phyloP scores from a whole-genome alignment of 2,888 invertebrate genomes.

The Ctena decussata region DNA sequence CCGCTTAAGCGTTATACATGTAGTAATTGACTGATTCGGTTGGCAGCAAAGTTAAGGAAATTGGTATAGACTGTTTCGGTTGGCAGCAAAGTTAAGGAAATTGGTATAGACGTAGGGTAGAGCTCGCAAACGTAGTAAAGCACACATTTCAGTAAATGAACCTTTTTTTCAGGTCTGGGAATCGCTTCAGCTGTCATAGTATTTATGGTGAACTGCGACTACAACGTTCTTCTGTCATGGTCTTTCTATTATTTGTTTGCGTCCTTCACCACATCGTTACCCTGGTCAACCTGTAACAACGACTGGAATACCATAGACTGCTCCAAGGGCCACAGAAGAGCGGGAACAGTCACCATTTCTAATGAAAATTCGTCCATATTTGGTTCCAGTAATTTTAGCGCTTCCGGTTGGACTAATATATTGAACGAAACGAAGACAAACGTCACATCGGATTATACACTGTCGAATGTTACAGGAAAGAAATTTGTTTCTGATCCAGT shows the following conservation, averaged over 20 bases:
- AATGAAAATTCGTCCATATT: neutral
- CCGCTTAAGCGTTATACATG: too few relatives aligned
- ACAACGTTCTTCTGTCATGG: conserved; percentile 94
- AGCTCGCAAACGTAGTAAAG: too few relatives aligned
- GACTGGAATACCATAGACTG: conserved; percentile 91
- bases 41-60: too few relatives aligned
- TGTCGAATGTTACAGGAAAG: neutral
- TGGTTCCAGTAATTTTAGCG: neutral
- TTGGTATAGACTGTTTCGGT: too few relatives aligned
- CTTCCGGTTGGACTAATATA: too few relatives aligned
- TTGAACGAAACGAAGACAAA: neutral
- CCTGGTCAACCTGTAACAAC: conserved; percentile 94
- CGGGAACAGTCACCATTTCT: neutral
- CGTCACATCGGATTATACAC: neutral
- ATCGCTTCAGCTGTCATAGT: conserved; percentile 87
- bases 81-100: too few relatives aligned
- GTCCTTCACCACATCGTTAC: conserved; percentile 88
- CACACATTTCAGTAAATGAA: neutral
- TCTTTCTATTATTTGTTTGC: conserved; percentile 93
- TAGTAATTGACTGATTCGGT: too few relatives aligned
- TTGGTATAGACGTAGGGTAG: too few relatives aligned
- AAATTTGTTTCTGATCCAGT: conserved; percentile 50
- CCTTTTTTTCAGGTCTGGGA: conserved; percentile 90
- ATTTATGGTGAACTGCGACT: conserved; percentile 83
- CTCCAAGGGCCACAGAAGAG: conserved; percentile 27